A percentile compares a stretch with the other conserved stretches of the same genome.
Conservation (phyloP, 2,113 vertebrate genomes). For the Muscicapa adusta region DNA sequence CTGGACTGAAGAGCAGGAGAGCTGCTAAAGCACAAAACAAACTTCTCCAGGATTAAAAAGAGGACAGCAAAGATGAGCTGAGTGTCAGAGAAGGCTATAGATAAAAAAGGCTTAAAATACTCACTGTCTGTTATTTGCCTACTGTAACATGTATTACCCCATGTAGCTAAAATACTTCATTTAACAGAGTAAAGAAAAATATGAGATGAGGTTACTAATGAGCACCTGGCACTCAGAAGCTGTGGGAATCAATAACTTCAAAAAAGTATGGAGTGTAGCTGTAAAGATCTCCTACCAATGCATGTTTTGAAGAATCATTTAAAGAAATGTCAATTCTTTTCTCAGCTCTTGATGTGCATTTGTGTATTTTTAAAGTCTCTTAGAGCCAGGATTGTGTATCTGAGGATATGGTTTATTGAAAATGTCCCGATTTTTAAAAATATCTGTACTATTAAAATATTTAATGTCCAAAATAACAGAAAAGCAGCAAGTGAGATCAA, state of each 20-base stretch:
- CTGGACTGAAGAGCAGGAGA: neutral
- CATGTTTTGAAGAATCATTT: neutral
- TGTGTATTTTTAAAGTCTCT: neutral
- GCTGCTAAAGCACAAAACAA: neutral
- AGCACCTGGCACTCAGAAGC: neutral
- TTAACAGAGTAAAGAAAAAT: neutral
- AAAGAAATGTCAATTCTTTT: neutral
- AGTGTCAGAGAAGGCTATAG: neutral
- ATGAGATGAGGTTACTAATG: neutral
- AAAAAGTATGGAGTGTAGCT: neutral
- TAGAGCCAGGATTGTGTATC: neutral
- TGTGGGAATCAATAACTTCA: neutral
- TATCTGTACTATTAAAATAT: constrained; percentile 6
- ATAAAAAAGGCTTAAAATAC: neutral
- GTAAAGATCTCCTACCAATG: neutral
- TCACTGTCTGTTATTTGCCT: neutral
- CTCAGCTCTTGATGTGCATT: neutral
- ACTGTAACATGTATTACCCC: neutral
- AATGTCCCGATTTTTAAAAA: neutral
- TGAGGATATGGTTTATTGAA: neutral
- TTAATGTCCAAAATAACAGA: neutral
- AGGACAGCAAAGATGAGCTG: neutral
- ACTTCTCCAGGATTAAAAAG: neutral
- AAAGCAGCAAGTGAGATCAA: neutral
- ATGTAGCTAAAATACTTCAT: neutral